Evolutionary conservation across 2,113 vertebrate genomes (phyloP).

Genomic region (Astur gentilis): DNA sequence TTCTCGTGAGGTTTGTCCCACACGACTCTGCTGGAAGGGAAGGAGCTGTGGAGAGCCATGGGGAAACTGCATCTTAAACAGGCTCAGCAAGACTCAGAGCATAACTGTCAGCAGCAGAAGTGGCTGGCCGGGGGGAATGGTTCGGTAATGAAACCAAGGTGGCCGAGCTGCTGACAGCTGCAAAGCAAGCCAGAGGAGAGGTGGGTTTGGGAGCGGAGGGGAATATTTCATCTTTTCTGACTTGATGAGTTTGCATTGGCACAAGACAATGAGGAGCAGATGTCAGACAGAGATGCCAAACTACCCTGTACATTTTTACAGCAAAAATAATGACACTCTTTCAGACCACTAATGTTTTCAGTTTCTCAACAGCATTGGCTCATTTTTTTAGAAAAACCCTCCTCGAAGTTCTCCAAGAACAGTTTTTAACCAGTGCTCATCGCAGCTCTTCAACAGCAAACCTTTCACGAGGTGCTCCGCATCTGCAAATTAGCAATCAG

Average conservation of each 20-base stretch:
- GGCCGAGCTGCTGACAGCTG: slow-evolving; percentile 50
- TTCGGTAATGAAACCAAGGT: slow-evolving; percentile 37
- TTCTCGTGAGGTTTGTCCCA: neutral
- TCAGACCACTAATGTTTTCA: slow-evolving; percentile 6
- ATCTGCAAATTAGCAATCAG: slow-evolving; percentile 47
- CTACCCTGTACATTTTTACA: slow-evolving; percentile 27
- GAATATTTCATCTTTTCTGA: slow-evolving; percentile 53
- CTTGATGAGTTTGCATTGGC: slow-evolving; percentile 61
- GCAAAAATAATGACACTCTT: slow-evolving; percentile 25
- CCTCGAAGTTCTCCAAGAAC: neutral
- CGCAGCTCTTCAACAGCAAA: neutral
- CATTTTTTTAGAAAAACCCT: neutral
- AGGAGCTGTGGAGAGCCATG: neutral
- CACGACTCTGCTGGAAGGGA: neutral
- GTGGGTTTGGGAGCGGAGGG: slow-evolving; percentile 16
- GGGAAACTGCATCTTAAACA: neutral
- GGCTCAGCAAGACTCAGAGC: slow-evolving; percentile 13
- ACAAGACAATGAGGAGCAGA: slow-evolving; percentile 54
- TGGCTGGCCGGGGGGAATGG: neutral
- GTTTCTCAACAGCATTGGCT: neutral
- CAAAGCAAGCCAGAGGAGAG: slow-evolving; percentile 30
- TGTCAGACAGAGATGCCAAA: slow-evolving; percentile 47
- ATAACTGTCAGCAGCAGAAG: slow-evolving; percentile 61
- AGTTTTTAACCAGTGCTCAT: slow-evolving; percentile 9
- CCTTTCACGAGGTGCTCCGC: neutral